Percentiles rank a stretch among this genome's conserved stretches.
Conservation (phyloP, 2,797 vertebrate species). For the Yasuhikotakia modesta region DNA sequence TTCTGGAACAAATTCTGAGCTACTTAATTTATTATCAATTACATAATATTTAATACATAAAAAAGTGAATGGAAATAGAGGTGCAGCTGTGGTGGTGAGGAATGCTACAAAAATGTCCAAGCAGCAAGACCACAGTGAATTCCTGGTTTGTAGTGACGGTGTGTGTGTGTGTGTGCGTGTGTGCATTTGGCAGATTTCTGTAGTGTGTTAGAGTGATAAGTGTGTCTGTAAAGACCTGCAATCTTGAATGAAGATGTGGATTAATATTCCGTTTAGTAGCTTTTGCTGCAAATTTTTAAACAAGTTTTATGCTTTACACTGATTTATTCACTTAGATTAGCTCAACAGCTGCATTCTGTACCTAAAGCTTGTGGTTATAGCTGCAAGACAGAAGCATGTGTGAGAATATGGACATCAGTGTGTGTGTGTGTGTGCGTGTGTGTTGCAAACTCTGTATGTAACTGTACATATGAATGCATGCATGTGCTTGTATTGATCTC, state of each 20-base stretch:
- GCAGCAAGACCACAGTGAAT: too few relatives aligned
- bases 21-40: background rate
- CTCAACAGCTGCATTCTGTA: background rate
- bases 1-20: background rate
- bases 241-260: background rate
- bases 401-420: too few relatives aligned
- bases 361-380: background rate
- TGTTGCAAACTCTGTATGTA: background rate
- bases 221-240: background rate
- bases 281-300: background rate
- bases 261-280: too few relatives aligned
- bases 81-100: too few relatives aligned
- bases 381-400: background rate
- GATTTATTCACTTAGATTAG: background rate
- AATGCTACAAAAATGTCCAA: too few relatives aligned
- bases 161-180: background rate
- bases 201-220: too few relatives aligned
- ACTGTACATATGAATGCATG: background rate
- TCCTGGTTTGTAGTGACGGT: too few relatives aligned
- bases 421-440: background rate
- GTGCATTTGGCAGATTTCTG: background rate
- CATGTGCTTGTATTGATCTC: background rate
- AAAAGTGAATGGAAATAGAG: too few relatives aligned
- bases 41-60: conserved; percentile 11
- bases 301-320: background rate